phyloP scores from a whole-genome alignment of 2,888 invertebrate genomes.

The Marasmarcha lunaedactyla region DNA sequence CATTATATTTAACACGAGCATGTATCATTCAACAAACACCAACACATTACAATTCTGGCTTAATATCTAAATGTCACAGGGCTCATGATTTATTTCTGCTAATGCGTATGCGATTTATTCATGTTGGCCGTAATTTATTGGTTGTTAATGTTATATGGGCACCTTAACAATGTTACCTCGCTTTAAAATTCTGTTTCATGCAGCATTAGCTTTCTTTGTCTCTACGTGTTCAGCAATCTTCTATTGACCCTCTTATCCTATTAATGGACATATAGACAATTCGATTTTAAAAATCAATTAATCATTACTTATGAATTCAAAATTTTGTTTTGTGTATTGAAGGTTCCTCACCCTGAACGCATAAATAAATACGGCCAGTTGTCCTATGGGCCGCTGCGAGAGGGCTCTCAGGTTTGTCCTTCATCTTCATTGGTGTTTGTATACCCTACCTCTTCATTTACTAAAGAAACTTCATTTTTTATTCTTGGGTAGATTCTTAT shows the following conservation, averaged over 20 bases:
- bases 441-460: slow-evolving; percentile 51
- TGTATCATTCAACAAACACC: no score
- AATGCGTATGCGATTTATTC: no score
- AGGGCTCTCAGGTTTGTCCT: slow-evolving; percentile 75
- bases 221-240: no score
- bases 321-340: slow-evolving; percentile 72
- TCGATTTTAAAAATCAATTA: slow-evolving; percentile 7
- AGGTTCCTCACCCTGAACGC: slow-evolving; percentile 75
- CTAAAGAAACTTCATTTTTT: slow-evolving; percentile 27
- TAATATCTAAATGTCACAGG: no score
- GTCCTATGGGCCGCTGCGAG: slow-evolving; percentile 76
- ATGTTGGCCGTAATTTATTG: no score
- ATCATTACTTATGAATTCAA: slow-evolving; percentile 45
- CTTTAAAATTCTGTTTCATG: no score
- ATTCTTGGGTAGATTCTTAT: slow-evolving; percentile 16
- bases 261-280: slow-evolving; percentile 44
- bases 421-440: slow-evolving; percentile 65
- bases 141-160: no score
- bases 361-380: slow-evolving; percentile 74
- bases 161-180: no score
- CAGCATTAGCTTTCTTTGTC: no score
- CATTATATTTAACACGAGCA: not conserved
- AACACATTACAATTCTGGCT: no score
- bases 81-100: no score
- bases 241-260: slow-evolving; percentile 21